These are phyloP conservation scores for Ophioninae sp. DNA, from an alignment of 2,888 invertebrate genomes.

Conservation along the genomic window DNA sequence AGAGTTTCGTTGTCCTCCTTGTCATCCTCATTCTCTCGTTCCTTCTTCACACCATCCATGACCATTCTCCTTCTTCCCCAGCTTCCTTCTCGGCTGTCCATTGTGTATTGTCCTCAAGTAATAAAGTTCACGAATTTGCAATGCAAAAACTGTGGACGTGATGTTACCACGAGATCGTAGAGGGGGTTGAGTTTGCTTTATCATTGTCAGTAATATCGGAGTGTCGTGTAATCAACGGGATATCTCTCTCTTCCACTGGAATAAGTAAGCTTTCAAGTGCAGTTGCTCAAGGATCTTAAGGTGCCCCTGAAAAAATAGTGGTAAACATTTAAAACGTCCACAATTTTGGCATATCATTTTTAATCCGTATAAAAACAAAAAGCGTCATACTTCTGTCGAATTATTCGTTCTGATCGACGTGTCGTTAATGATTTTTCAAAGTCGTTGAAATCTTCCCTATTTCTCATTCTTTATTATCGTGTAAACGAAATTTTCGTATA, in stretches of 20 bases:
- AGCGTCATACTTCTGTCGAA: not conserved
- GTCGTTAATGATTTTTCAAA: not conserved
- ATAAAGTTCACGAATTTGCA: slow-evolving; percentile 75
- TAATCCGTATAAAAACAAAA: not conserved
- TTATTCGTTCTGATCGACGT: not conserved
- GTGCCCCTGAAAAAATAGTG: too few relatives aligned
- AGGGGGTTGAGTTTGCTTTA: not conserved
- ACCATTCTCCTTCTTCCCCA: slow-evolving; percentile 35
- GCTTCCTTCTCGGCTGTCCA: slow-evolving; percentile 45
- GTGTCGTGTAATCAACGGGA: slow-evolving; percentile 23
- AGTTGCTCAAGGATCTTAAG: too few relatives aligned
- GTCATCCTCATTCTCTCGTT: not conserved
- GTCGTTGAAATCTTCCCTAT: too few relatives aligned
- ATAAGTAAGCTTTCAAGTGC: slow-evolving; percentile 46
- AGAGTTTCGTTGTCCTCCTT: slow-evolving; percentile 27
- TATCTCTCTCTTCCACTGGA: slow-evolving; percentile 23
- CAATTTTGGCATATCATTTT: not conserved
- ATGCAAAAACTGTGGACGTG: slow-evolving; percentile 68
- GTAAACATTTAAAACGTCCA: not conserved
- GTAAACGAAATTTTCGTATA: not conserved
- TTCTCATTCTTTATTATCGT: not conserved
- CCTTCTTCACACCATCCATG: slow-evolving; percentile 35
- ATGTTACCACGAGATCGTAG: not conserved
- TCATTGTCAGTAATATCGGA: slow-evolving; percentile 17
- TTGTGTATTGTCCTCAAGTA: slow-evolving; percentile 70